Percentiles rank a stretch among this genome's conserved stretches.
Evolutionary conservation across 1,140 invertebrate species (phyloP).

Genomic region (Drusus annulatus): DNA sequence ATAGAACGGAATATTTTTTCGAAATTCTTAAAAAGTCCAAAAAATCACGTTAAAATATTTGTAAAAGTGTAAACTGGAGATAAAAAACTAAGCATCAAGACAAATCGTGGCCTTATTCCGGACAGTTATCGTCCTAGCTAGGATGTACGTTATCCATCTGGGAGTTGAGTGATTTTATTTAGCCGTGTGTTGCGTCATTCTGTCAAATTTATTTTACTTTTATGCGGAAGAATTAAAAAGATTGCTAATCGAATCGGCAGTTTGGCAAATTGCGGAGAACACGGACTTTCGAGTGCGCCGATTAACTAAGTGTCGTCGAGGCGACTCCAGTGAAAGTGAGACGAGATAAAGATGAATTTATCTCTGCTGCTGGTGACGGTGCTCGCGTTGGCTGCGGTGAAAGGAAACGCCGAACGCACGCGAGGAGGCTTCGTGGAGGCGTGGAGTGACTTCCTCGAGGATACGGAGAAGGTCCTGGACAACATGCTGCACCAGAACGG

Average conservation of each 20-base stretch:
- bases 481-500: conserved; percentile 40
- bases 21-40: too few relatives aligned
- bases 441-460: conserved; percentile 48
- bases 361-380: neutral
- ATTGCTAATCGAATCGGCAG: neutral
- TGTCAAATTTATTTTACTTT: too few relatives aligned
- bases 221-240: neutral
- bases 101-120: too few relatives aligned
- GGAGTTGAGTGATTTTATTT: too few relatives aligned
- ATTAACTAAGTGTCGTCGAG: neutral
- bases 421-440: conserved; percentile 38
- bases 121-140: too few relatives aligned
- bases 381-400: neutral
- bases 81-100: too few relatives aligned
- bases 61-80: too few relatives aligned
- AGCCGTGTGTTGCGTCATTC: too few relatives aligned
- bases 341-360: neutral
- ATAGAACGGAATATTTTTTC: neutral
- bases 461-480: conserved; percentile 43
- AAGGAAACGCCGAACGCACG: neutral
- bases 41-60: too few relatives aligned
- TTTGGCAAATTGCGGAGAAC: too few relatives aligned
- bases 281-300: neutral
- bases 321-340: neutral
- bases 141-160: too few relatives aligned